Percentiles rank a stretch among this genome's conserved stretches.
phyloP scores from a whole-genome alignment of 1,140 invertebrate genomes.

The Andrena cerasifolii region DNA sequence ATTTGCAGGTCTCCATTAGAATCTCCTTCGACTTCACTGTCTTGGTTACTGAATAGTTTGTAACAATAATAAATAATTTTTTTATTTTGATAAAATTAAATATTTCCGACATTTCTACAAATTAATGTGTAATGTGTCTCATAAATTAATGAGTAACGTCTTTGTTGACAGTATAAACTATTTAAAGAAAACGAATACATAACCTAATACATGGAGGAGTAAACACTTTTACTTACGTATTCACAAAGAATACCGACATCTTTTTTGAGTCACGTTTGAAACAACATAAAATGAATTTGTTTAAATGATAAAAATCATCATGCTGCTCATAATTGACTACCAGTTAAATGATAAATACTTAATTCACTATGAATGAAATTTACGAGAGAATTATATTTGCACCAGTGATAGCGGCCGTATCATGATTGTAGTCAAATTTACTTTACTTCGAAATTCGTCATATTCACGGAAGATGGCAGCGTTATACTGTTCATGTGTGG shows the following conservation, averaged over 20 bases:
- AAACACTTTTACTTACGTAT: slow-evolving; percentile 77
- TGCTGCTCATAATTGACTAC: neutral
- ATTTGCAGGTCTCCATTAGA: slow-evolving; percentile 80
- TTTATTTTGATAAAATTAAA: slow-evolving; percentile 3
- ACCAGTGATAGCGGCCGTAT: neutral
- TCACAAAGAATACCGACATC: slow-evolving; percentile 83
- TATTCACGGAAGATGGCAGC: slow-evolving; percentile 11
- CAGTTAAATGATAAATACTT: neutral
- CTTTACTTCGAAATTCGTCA: neutral
- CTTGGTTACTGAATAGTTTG: slow-evolving; percentile 75
- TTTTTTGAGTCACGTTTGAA: slow-evolving; percentile 30
- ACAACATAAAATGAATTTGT: slow-evolving; percentile 13
- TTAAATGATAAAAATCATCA: slow-evolving; percentile 20
- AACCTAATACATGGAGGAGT: slow-evolving; percentile 66
- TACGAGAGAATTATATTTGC: slow-evolving; percentile 25
- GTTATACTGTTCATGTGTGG: no score
- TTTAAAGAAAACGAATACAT: slow-evolving; percentile 47
- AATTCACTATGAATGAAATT: neutral
- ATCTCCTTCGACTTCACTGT: slow-evolving; percentile 81
- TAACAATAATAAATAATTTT: slow-evolving; percentile 33
- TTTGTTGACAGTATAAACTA: neutral
- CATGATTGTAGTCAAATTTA: slow-evolving; percentile 13
- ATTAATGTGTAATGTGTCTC: neutral
- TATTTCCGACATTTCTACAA: neutral
- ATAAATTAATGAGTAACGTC: neutral